These are phyloP conservation scores for Dromaius novaehollandiae DNA, from an alignment of 2,113 vertebrate genomes.

Conservation along the genomic window DNA sequence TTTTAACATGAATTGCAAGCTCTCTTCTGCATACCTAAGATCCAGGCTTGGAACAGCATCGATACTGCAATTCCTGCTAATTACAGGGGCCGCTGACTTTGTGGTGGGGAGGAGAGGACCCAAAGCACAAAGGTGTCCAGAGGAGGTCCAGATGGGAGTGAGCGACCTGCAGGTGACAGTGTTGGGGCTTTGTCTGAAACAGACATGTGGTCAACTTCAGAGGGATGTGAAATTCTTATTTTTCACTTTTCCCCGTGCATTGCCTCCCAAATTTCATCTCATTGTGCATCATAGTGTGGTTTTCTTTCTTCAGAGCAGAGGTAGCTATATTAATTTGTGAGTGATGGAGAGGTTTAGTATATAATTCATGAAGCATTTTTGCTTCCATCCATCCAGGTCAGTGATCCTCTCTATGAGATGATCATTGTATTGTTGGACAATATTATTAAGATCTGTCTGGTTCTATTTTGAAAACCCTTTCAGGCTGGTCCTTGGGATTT, in stretches of 20 bases:
- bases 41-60: background rate
- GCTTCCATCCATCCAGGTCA: background rate
- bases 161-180: background rate
- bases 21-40: background rate
- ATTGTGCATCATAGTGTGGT: background rate
- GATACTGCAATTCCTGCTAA: background rate
- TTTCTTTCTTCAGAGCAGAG: background rate
- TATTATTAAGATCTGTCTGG: background rate
- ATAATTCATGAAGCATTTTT: background rate
- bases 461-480: background rate
- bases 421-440: background rate
- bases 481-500: background rate
- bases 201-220: background rate
- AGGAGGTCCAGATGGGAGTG: rapidly evolving
- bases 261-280: background rate
- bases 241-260: background rate
- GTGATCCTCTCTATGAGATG: background rate
- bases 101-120: background rate
- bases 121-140: background rate
- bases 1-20: rapidly evolving
- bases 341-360: background rate
- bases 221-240: background rate
- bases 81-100: background rate
- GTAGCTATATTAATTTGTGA: background rate
- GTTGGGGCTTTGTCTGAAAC: background rate